phyloP scores from a whole-genome alignment of 2,888 invertebrate genomes.

The Scaptomyza cyrtandrae region DNA sequence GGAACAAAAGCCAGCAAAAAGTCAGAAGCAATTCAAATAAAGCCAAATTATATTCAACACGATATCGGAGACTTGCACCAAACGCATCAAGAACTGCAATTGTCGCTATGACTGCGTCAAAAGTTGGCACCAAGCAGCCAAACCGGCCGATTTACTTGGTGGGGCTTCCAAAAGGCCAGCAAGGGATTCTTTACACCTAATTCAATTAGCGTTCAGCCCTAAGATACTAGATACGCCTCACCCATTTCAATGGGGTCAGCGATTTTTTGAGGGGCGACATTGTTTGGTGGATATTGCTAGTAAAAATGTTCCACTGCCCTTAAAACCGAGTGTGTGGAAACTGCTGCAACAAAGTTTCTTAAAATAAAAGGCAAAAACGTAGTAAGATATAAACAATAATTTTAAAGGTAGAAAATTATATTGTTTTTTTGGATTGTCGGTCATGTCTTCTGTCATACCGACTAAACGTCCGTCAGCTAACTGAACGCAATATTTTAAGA shows the following conservation, averaged over 20 bases:
- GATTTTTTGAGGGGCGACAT: slow-evolving; percentile 58
- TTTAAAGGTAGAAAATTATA: too few relatives aligned
- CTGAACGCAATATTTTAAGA: background rate
- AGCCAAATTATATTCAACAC: slow-evolving; percentile 9
- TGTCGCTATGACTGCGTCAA: slow-evolving; percentile 43
- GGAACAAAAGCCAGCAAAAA: background rate
- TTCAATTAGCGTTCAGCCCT: slow-evolving; percentile 38
- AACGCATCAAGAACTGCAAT: slow-evolving; percentile 77
- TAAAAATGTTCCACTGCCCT: too few relatives aligned
- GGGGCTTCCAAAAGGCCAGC: slow-evolving; percentile 67
- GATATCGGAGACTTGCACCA: slow-evolving; percentile 69
- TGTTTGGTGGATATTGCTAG: slow-evolving; percentile 37
- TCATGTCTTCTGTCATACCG: background rate
- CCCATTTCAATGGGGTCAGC: slow-evolving; percentile 69
- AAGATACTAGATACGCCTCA: background rate
- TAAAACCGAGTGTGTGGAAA: background rate
- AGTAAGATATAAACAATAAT: background rate
- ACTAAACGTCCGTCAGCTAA: background rate
- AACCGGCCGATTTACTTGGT: slow-evolving; percentile 46
- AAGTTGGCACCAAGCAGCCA: slow-evolving; percentile 41
- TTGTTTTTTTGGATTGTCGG: background rate
- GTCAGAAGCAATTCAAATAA: slow-evolving; percentile 9
- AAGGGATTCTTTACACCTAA: slow-evolving; percentile 54
- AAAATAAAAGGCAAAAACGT: background rate
- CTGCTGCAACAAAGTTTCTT: background rate